phyloP scores from a whole-genome alignment of 2,888 invertebrate genomes.

The Zhengitettix transpicula region DNA sequence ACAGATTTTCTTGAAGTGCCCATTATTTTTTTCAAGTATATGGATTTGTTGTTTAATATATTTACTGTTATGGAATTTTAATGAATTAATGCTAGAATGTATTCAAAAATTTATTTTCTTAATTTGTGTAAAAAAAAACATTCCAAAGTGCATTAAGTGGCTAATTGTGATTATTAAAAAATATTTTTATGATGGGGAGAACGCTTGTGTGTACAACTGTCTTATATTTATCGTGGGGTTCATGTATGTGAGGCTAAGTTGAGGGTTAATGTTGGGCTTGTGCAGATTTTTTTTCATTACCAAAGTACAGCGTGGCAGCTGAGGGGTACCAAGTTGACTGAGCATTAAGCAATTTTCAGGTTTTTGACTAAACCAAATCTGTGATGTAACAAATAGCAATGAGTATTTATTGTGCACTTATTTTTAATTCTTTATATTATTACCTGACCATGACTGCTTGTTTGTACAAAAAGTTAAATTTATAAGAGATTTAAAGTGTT shows the following conservation, averaged over 20 bases:
- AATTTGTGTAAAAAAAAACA: neutral
- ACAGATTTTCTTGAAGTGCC: no score
- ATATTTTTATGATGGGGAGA: no score
- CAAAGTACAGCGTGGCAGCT: neutral
- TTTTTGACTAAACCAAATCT: slow-evolving; percentile 3
- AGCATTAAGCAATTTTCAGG: slow-evolving; percentile 11
- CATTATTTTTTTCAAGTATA: no score
- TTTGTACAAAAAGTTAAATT: neutral
- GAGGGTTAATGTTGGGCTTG: neutral
- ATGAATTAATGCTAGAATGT: no score
- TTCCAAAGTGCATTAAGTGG: neutral
- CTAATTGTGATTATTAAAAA: neutral
- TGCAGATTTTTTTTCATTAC: neutral
- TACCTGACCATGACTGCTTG: neutral
- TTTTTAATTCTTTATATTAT: neutral
- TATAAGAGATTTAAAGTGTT: neutral
- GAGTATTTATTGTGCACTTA: neutral
- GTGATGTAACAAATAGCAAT: slow-evolving; percentile 3
- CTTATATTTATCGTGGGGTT: neutral
- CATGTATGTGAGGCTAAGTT: neutral
- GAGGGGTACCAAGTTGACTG: neutral
- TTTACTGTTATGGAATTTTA: no score
- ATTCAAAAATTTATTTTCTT: no score
- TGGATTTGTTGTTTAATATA: no score
- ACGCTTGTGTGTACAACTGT: no score